Evolutionary conservation across 2,113 vertebrate species (phyloP).

Genomic region (Oreochromis tanganicae): DNA sequence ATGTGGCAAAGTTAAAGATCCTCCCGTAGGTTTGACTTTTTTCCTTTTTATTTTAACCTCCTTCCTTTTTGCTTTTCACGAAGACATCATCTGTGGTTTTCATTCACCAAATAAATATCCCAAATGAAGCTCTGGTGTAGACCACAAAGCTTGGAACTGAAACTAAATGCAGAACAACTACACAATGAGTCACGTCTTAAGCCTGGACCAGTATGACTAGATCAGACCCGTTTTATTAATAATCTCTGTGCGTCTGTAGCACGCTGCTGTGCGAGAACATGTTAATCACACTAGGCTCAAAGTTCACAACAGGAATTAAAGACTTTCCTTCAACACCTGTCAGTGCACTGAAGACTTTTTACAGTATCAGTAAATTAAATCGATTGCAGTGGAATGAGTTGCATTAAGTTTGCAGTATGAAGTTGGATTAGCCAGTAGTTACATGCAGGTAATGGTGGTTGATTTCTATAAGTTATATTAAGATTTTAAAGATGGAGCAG

Average conservation of each 20-base stretch:
- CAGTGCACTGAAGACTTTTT: neutral
- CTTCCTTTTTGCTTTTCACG: neutral
- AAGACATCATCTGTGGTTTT: neutral
- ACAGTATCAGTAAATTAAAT: neutral
- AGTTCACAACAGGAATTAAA: conserved; percentile 38
- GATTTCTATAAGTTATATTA: neutral
- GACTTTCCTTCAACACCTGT: neutral
- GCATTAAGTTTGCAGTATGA: neutral
- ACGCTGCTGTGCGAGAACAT: conserved; percentile 9
- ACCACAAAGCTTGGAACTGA: neutral
- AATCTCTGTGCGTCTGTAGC: neutral
- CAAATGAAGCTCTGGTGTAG: neutral
- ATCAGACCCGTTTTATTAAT: conserved; percentile 13
- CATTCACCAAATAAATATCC: neutral
- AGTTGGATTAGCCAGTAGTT: neutral
- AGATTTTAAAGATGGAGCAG: neutral
- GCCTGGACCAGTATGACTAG: neutral
- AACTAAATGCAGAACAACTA: neutral
- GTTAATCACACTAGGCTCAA: neutral
- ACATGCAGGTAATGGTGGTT: neutral
- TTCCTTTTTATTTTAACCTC: neutral
- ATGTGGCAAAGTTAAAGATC: neutral
- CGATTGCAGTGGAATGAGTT: neutral
- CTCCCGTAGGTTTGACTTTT: neutral
- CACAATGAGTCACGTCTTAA: conserved; percentile 8